phyloP scores from a whole-genome alignment of 2,888 invertebrate species.

The Rotaria macrura region DNA sequence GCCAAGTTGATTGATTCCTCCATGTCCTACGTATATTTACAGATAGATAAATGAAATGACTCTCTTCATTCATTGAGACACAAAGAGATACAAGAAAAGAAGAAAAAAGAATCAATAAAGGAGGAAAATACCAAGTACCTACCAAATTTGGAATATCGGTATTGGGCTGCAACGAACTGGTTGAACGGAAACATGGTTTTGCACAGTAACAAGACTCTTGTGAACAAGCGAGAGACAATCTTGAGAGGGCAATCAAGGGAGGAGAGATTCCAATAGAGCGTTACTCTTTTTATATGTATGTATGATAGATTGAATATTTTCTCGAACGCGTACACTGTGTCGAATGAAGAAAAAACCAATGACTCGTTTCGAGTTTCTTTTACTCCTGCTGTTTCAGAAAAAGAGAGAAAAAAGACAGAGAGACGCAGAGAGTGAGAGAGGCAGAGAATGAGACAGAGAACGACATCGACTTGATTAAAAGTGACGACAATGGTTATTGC shows the following conservation, averaged over 20 bases:
- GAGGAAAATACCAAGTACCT: not conserved
- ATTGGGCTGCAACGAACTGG: constrained; percentile 34
- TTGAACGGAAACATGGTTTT: constrained; percentile 31
- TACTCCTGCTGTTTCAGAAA: not conserved
- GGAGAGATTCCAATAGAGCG: not conserved
- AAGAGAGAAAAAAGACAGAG: no score
- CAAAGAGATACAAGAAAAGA: not conserved
- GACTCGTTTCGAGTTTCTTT: not conserved
- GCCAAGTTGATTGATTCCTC: constrained; percentile 87
- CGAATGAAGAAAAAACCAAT: not conserved
- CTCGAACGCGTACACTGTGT: not conserved
- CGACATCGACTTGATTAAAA: not conserved
- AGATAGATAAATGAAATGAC: not conserved
- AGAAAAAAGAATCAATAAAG: not conserved
- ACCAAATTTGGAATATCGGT: constrained; percentile 33
- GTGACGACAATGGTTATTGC: not conserved
- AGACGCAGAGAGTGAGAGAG: no score
- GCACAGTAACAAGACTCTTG: not conserved
- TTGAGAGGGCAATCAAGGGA: not conserved
- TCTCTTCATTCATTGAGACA: not conserved
- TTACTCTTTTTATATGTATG: not conserved
- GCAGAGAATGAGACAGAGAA: not conserved
- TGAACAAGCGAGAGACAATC: not conserved
- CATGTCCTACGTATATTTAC: constrained; percentile 57
- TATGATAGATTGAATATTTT: constrained; percentile 5